Conservation (phyloP, 2,113 vertebrate genomes). For the Lepisosteus oculatus region DNA sequence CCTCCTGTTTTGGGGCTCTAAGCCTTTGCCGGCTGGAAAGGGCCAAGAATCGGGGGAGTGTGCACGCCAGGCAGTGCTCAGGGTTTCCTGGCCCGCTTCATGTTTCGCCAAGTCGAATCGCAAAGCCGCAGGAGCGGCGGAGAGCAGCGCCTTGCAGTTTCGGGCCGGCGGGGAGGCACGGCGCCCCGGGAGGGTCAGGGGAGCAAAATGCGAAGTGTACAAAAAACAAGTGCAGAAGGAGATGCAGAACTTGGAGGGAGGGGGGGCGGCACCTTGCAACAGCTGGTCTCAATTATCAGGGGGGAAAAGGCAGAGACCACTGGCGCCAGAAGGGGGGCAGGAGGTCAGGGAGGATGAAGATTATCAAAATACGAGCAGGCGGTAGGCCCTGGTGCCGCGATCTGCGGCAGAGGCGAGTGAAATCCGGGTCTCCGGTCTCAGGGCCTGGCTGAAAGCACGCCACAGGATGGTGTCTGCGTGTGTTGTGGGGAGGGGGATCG, state of each 20-base stretch:
- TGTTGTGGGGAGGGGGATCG: constrained; percentile 15
- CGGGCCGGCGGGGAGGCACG: background rate
- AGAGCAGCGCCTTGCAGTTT: background rate
- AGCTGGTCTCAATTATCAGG: constrained; percentile 74
- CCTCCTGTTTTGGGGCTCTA: too few species aligned
- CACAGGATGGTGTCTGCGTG: constrained; percentile 44
- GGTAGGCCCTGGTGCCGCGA: constrained; percentile 60
- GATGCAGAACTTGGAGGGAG: constrained; percentile 23
- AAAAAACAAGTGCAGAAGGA: constrained; percentile 67
- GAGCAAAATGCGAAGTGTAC: constrained; percentile 26
- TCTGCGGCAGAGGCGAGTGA: background rate
- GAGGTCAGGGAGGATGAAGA: constrained; percentile 75
- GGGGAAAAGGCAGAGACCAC: constrained; percentile 57
- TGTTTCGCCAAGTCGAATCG: background rate
- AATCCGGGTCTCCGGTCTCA: constrained; percentile 1
- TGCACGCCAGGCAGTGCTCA: too few species aligned
- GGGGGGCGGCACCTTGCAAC: constrained; percentile 73
- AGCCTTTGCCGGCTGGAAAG: too few species aligned
- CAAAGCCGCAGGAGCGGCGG: background rate
- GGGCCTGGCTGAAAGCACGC: constrained; percentile 23
- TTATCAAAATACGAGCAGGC: constrained; percentile 76
- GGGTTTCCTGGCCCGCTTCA: too few species aligned
- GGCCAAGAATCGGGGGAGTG: background rate
- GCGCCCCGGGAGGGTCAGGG: background rate
- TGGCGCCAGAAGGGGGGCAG: constrained; percentile 73